Percentiles rank a stretch among this genome's conserved stretches.
Conservation (phyloP, 2,888 invertebrate species). For the Temnothorax rugatulus region DNA sequence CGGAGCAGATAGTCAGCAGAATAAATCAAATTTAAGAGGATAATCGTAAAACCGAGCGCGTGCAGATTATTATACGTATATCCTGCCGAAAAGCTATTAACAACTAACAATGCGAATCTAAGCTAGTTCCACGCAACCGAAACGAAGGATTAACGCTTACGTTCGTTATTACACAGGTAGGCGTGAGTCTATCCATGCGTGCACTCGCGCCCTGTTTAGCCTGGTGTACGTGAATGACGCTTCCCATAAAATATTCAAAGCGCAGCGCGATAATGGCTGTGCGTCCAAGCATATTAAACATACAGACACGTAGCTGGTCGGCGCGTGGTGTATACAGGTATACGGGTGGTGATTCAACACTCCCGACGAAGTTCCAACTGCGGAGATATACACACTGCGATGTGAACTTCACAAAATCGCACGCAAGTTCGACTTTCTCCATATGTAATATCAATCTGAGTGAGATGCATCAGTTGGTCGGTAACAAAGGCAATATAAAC, state of each 20-base stretch:
- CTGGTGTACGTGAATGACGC: slow-evolving; percentile 52
- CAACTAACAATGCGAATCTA: slow-evolving; percentile 34
- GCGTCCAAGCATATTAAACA: slow-evolving; percentile 78
- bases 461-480: slow-evolving; percentile 26
- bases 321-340: slow-evolving; percentile 54
- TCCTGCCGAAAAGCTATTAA: slow-evolving; percentile 28
- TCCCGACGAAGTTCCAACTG: slow-evolving; percentile 67
- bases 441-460: slow-evolving; percentile 67
- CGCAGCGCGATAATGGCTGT: slow-evolving; percentile 76
- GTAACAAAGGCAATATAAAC: background rate
- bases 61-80: background rate
- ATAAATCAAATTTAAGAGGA: slow-evolving; percentile 34
- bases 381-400: slow-evolving; percentile 62
- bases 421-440: slow-evolving; percentile 63
- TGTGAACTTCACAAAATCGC: slow-evolving; percentile 70
- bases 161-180: slow-evolving; percentile 29
- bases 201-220: slow-evolving; percentile 21
- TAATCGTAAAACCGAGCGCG: slow-evolving; percentile 32
- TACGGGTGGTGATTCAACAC: slow-evolving; percentile 74
- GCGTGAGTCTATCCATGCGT: slow-evolving; percentile 8
- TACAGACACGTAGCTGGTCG: slow-evolving; percentile 73
- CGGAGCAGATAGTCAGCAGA: background rate
- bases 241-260: slow-evolving; percentile 76
- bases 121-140: slow-evolving; percentile 54
- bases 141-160: slow-evolving; percentile 72